These are phyloP conservation scores for Cololabis saira DNA, from an alignment of 2,113 vertebrate species.

Conservation along the genomic window DNA sequence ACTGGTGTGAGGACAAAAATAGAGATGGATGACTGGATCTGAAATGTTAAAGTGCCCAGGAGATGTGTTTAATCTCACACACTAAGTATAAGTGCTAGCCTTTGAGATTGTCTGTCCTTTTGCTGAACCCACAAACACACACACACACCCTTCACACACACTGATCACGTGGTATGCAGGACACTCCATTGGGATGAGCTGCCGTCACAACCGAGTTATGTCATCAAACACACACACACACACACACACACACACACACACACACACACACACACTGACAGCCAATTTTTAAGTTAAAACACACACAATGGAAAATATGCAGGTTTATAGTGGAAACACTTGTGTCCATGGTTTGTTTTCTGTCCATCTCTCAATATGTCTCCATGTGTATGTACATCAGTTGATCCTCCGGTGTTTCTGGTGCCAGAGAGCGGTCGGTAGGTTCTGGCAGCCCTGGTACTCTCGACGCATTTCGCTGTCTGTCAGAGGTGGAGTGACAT, in stretches of 20 bases:
- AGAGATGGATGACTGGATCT: conserved; percentile 44
- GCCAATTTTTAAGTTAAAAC: conserved; percentile 16
- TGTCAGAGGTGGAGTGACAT: conserved; percentile 81
- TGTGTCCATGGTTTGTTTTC: conserved; percentile 16
- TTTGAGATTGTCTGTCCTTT: conserved; percentile 54
- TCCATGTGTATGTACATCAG: conserved; percentile 38
- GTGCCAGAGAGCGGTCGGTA: conserved; percentile 86
- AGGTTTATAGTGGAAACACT: neutral
- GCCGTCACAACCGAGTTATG: conserved; percentile 42
- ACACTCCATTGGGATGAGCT: conserved; percentile 55
- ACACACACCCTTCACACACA: conserved; percentile 17
- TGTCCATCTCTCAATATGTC: conserved; percentile 7
- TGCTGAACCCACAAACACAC: conserved; percentile 58
- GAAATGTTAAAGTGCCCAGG: conserved; percentile 55
- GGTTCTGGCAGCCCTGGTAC: conserved; percentile 86
- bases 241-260: conserved; percentile 1
- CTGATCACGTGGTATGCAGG: conserved; percentile 39
- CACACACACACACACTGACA: conserved; percentile 1
- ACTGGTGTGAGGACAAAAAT: conserved; percentile 40
- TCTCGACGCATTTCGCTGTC: conserved; percentile 80
- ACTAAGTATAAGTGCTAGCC: conserved; percentile 26
- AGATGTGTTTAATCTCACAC: conserved; percentile 29
- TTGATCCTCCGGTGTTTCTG: conserved; percentile 65
- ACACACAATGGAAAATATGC: neutral
- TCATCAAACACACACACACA: conserved; percentile 38